Percentiles rank a stretch among this genome's conserved stretches.
Conservation (phyloP, 2,888 invertebrate genomes). For the Sinohyriopsis cumingii region DNA sequence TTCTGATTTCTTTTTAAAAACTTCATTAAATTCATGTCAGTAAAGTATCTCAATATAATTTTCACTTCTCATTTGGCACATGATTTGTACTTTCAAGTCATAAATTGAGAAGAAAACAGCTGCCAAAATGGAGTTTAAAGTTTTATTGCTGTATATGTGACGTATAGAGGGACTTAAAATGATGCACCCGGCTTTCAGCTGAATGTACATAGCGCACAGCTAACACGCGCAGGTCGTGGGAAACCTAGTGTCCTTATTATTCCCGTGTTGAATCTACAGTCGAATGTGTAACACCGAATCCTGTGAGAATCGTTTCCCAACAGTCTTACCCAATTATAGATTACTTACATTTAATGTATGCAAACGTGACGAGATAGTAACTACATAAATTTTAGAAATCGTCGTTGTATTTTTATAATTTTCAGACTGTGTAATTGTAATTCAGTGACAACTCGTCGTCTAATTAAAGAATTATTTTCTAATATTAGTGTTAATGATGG, state of each 20-base stretch:
- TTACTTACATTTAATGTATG: no score
- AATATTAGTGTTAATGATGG: no score
- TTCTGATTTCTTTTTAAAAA: conserved; percentile 2
- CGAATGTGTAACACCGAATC: not conserved
- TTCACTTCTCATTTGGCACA: conserved; percentile 14
- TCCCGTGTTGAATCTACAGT: conserved; percentile 18
- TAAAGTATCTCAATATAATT: not conserved
- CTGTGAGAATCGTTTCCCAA: no score
- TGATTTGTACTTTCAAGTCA: conserved; percentile 6
- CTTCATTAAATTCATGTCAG: not conserved
- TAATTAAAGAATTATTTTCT: no score
- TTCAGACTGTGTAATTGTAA: no score
- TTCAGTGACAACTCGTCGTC: no score
- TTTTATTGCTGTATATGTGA: conserved; percentile 15
- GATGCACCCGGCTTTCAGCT: conserved; percentile 5
- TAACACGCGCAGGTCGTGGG: conserved; percentile 56
- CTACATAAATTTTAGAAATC: no score
- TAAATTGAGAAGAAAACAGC: conserved; percentile 12
- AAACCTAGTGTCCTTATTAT: conserved; percentile 23
- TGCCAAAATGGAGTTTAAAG: conserved; percentile 6
- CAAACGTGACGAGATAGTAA: no score
- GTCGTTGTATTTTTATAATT: no score
- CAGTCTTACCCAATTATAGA: no score
- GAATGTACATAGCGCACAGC: conserved; percentile 21
- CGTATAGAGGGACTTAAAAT: conserved; percentile 5